phyloP scores from a whole-genome alignment of 2,797 vertebrate genomes.

The Diceros bicornis region DNA sequence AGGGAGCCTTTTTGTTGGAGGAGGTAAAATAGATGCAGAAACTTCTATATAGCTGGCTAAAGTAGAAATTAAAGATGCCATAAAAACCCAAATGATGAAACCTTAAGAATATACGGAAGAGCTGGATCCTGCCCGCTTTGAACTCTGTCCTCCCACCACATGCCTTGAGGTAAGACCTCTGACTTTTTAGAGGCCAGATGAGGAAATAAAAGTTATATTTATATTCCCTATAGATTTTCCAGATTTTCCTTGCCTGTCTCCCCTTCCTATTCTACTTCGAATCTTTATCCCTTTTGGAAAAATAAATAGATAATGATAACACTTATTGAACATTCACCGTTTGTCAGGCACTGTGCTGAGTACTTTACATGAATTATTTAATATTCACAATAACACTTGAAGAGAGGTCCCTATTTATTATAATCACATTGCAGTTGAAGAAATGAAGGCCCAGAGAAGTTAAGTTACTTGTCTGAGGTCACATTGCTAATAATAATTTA shows the following conservation, averaged over 20 bases:
- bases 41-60: background rate
- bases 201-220: constrained; percentile 35
- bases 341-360: background rate
- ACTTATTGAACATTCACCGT: background rate
- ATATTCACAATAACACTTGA: background rate
- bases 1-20: background rate
- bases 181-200: background rate
- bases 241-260: background rate
- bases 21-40: constrained; percentile 13
- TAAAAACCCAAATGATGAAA: constrained; percentile 9
- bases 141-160: background rate
- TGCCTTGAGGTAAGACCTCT: background rate
- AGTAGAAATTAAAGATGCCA: background rate
- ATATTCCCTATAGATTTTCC: background rate
- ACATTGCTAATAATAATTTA: constrained; percentile 11
- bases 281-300: background rate
- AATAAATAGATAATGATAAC: background rate
- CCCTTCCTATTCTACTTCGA: background rate
- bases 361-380: background rate
- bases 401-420: background rate
- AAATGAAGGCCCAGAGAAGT: background rate
- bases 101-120: background rate
- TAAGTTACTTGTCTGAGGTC: background rate
- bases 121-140: background rate
- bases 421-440: background rate